Evolutionary conservation across 2,113 vertebrate species (phyloP), one percentile per base, ranked within the genome.

Genomic region (Sceloporus tristichus): DNA sequence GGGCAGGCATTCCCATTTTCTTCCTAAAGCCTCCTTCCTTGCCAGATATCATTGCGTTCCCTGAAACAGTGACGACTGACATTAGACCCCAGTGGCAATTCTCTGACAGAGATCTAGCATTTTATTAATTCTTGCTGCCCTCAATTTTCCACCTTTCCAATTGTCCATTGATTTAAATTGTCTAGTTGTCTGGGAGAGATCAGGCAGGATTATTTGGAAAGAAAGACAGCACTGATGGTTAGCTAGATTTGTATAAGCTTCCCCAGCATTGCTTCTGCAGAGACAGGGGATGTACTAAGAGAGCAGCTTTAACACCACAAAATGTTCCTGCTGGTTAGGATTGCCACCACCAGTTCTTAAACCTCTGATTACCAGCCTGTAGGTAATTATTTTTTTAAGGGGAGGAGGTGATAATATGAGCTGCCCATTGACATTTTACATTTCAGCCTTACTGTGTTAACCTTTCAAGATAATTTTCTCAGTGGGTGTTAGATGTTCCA

Each of bases 381-480:
- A 11, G 70, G 88, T 85, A 71, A 40, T 82, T 75, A 21, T 70
- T 65, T 79, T 62, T 71, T 27, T 68, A 68, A n/a, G 2, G 75
- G 4, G 5, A 25, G 71, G 34, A 82, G 85, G 74, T 78, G 90
- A 89, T 84, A 65, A 89, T 42, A 66, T 81, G 74, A 94, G 83
- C 48, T 65, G 81, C 93, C 90, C 87, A 95, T 94, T 95, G 90
- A 91, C 90, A 94, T 92, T 94, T 93, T 94, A 88, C 53, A 87
- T 92, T 90, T 92, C 81, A 66, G 71, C 81, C 88, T 95, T 85
- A 91, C 88, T 89, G 42, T 42, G 71, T 90, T 95, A 95, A 95
- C 86, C 91, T 93, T 95, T 95, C 79, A 18, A 79, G 94, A 93
- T 92, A 83, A 95, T 96, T 95, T 96, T 93, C 93, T 88, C 90